Evolutionary conservation across 1,140 invertebrate genomes (phyloP), one percentile per base, ranked within the genome.

Genomic region (Drosophila pruinosa): DNA sequence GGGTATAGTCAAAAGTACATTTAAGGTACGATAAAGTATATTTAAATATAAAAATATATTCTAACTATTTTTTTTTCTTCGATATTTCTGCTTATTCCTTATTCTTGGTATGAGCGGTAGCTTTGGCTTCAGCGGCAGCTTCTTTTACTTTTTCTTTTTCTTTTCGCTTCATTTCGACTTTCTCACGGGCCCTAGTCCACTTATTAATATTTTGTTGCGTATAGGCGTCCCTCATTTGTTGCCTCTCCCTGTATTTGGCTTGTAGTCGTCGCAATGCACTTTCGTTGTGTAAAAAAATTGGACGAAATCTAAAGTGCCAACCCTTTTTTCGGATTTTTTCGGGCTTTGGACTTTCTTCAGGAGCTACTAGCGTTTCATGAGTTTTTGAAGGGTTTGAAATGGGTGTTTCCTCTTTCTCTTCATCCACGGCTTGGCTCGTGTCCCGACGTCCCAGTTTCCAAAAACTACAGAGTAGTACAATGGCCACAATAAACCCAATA

Each of bases 211-310:
- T 80, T 0, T 31, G 4, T 19, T 43, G 52, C 0, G 61, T 63
- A 6, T 52, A 47, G 6, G 45, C 63, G 1, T 69, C 53, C 31
- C 56, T 71, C 0, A 61, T 4, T 0, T 14, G 24, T 7, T 76
- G 31, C 6, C 47, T 50, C n/a, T 34, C 43, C 21, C 39, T 58
- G 12, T 58, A 45, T n/a, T 52, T 61, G 0, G 15, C 1, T 15
- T 61, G 53, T 10, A 59, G 63, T 4, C 56, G 64, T 2, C 53
- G 41, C 8, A 78, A 10, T n/a, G 58, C 10, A 0, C 52, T 12
- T 0, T 63, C 72, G 21, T 75, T 80, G 39, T 85, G 81, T 0
- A 81, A 17, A 4, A 85, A 70, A 0, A 73, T 3, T 2, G 63
- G 80, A 0, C 73, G 72, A n/a, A 39, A 63, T 17, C 14, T 59